A percentile compares a stretch with the other conserved stretches of the same genome.
phyloP scores from a whole-genome alignment of 2,797 vertebrate genomes.

The Onychomys leucogaster region DNA sequence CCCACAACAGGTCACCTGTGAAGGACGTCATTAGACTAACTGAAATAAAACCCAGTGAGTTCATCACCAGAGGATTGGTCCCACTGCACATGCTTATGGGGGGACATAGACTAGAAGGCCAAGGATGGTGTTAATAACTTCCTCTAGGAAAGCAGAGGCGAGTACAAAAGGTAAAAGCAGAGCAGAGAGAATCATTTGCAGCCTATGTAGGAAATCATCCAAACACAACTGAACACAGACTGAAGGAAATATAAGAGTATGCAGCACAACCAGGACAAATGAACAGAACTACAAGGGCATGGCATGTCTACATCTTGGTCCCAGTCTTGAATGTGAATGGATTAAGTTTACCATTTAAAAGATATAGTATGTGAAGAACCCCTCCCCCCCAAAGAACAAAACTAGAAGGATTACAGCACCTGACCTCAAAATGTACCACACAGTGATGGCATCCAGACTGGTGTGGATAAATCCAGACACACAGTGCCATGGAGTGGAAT shows the following conservation, averaged over 20 bases:
- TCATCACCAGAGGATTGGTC: neutral
- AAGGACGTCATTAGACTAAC: neutral
- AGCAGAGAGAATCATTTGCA: neutral
- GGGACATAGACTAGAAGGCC: neutral
- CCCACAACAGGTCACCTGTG: no score
- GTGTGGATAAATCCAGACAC: neutral
- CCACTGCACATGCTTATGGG: neutral
- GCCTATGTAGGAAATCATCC: neutral
- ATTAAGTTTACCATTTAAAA: neutral
- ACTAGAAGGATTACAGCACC: neutral
- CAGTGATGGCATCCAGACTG: neutral
- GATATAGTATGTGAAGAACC: neutral
- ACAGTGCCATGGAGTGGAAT: neutral
- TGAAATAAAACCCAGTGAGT: neutral
- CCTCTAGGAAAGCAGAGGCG: neutral
- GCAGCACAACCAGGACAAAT: neutral
- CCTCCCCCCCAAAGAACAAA: neutral
- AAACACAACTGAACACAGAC: neutral
- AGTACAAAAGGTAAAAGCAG: neutral
- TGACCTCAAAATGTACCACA: neutral
- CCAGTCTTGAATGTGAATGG: neutral
- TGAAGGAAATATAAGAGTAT: neutral
- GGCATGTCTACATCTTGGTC: no score
- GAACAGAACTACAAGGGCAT: neutral
- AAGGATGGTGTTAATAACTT: neutral